Evolutionary conservation across 2,113 vertebrate genomes (phyloP).

Genomic region (Rhea pennata): DNA sequence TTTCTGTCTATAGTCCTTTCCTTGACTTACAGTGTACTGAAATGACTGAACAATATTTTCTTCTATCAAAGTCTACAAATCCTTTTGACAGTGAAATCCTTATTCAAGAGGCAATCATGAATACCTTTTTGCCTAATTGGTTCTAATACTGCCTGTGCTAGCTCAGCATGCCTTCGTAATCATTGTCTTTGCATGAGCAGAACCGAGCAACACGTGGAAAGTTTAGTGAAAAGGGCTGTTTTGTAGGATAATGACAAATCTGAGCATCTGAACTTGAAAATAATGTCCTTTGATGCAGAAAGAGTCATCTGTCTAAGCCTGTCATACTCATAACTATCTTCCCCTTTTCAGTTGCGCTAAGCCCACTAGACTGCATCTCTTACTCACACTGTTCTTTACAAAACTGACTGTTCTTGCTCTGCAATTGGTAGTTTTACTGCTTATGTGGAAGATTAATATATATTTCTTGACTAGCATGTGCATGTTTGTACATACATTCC

Average conservation of each 20-base stretch:
- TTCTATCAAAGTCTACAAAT: neutral
- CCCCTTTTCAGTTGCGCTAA: neutral
- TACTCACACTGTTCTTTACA: neutral
- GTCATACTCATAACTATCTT: neutral
- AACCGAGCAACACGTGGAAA: neutral
- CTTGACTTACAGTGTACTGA: neutral
- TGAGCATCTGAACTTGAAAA: conserved; percentile 12
- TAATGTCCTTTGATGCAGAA: neutral
- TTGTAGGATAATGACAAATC: neutral
- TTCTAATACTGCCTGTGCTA: neutral
- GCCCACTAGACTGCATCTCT: neutral
- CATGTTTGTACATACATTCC: neutral
- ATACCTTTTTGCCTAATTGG: neutral
- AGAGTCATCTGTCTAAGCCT: conserved; percentile 1
- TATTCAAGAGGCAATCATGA: neutral
- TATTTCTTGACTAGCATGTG: neutral
- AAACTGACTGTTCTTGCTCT: neutral
- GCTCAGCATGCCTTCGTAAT: neutral
- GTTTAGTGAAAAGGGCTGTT: neutral
- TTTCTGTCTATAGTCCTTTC: neutral
- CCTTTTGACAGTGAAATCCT: neutral
- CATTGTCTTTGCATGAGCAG: neutral
- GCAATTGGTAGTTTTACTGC: neutral
- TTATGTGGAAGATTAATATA: neutral
- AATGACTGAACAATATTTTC: neutral